phyloP scores from a whole-genome alignment of 2,888 invertebrate species.

The Drosophila hamatofila region DNA sequence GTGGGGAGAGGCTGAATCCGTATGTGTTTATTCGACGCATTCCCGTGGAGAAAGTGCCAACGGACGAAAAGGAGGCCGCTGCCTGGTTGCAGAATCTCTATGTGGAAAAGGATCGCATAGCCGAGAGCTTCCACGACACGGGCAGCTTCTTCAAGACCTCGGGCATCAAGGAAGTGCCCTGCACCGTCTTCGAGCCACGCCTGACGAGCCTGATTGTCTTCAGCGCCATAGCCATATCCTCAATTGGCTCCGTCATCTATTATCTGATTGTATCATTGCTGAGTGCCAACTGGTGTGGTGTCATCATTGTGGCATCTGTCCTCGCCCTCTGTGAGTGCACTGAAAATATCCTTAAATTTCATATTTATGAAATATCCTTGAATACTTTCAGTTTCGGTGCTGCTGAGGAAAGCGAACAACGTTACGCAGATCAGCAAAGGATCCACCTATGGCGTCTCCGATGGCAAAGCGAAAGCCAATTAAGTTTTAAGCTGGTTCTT shows the following conservation, averaged over 20 bases:
- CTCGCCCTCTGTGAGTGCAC: slow-evolving; percentile 43
- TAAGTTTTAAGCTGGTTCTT: slow-evolving; percentile 10
- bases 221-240: slow-evolving; percentile 87
- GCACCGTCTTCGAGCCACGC: slow-evolving; percentile 87
- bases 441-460: slow-evolving; percentile 49
- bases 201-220: slow-evolving; percentile 90
- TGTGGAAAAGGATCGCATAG: slow-evolving; percentile 89
- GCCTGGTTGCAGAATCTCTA: slow-evolving; percentile 94
- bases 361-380: not conserved
- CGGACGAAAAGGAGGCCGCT: slow-evolving; percentile 89
- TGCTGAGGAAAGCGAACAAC: slow-evolving; percentile 47
- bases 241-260: slow-evolving; percentile 35
- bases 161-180: slow-evolving; percentile 88
- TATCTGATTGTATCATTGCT: slow-evolving; percentile 51
- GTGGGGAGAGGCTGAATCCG: slow-evolving; percentile 90
- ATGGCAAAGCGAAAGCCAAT: slow-evolving; percentile 32
- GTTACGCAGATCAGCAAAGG: slow-evolving; percentile 61
- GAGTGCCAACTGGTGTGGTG: slow-evolving; percentile 54
- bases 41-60: slow-evolving; percentile 92
- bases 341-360: accelerated
- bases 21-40: slow-evolving; percentile 93
- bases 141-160: slow-evolving; percentile 93
- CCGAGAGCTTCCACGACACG: slow-evolving; percentile 84
- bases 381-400: slow-evolving; percentile 41
- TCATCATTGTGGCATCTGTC: slow-evolving; percentile 23